Conservation (phyloP, 2,113 vertebrate species). For the Albula glossodonta region DNA sequence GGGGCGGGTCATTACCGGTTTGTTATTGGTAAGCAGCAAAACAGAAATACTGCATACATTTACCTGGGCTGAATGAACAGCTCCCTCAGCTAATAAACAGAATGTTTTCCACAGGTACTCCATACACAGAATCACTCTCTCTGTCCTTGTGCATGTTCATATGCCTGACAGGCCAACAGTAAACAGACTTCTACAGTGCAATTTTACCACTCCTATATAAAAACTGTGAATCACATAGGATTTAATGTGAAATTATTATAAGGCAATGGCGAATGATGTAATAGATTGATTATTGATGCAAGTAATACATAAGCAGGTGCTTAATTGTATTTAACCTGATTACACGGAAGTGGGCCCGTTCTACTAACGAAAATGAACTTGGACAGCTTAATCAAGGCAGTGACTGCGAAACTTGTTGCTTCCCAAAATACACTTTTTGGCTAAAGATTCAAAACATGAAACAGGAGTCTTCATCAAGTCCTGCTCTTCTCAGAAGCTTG, state of each 20-base stretch:
- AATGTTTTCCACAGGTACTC: background rate
- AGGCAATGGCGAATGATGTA: too few relatives aligned
- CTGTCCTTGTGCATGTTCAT: background rate
- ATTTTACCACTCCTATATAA: background rate
- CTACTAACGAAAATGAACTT: too few relatives aligned
- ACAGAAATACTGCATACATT: background rate
- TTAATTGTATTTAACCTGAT: too few relatives aligned
- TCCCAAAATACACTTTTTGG: background rate
- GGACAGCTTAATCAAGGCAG: too few relatives aligned
- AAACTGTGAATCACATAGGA: too few relatives aligned
- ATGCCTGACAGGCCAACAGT: background rate
- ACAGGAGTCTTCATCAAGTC: slow-evolving; percentile 58
- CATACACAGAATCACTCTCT: background rate
- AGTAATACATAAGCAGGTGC: too few relatives aligned
- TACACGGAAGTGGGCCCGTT: too few relatives aligned
- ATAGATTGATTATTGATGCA: too few relatives aligned
- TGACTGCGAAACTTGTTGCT: background rate
- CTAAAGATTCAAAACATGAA: slow-evolving; percentile 46
- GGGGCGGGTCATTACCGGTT: too few relatives aligned
- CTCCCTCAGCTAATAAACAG: background rate
- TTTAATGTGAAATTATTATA: too few relatives aligned
- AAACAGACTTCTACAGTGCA: background rate
- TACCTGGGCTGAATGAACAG: background rate
- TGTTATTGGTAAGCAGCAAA: background rate
- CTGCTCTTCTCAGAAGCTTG: slow-evolving; percentile 53